These are phyloP conservation scores for Eueremaeus valkanovi DNA, from an alignment of 2,888 invertebrate species.

Conservation along the genomic window DNA sequence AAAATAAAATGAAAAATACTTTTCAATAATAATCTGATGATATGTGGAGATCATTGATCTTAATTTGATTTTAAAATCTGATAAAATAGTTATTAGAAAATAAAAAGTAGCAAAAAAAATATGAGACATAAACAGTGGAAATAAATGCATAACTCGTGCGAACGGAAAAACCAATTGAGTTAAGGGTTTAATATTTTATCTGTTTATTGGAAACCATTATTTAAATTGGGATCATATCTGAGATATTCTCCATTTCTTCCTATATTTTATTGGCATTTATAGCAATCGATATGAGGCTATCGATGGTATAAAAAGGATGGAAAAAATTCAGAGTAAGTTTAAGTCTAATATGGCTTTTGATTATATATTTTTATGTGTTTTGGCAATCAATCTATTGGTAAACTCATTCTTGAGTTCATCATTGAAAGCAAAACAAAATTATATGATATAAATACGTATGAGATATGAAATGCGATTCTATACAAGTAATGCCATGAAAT, in stretches of 20 bases:
- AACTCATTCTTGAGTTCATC: neutral
- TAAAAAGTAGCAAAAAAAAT: too few relatives aligned
- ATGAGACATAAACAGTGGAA: neutral
- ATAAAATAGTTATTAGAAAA: too few relatives aligned
- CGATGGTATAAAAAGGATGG: too few relatives aligned
- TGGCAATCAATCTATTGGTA: too few relatives aligned
- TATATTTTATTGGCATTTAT: too few relatives aligned
- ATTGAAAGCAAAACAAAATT: neutral
- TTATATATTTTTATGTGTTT: too few relatives aligned
- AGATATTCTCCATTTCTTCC: neutral
- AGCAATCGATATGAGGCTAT: too few relatives aligned
- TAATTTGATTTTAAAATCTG: too few relatives aligned
- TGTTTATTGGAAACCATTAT: neutral
- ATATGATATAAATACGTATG: neutral
- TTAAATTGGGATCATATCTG: neutral
- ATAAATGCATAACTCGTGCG: neutral
- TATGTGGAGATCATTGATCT: slow-evolving; percentile 19
- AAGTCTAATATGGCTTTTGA: too few relatives aligned
- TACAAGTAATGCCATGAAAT: neutral
- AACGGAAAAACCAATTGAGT: too few relatives aligned
- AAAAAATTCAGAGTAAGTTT: too few relatives aligned
- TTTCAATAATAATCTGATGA: neutral
- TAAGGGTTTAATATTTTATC: neutral
- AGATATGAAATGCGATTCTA: neutral
- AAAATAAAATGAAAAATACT: neutral